Base-by-base conservation (phyloP, 1,140 invertebrate genomes). In the Brachionus koreanus region DNA sequence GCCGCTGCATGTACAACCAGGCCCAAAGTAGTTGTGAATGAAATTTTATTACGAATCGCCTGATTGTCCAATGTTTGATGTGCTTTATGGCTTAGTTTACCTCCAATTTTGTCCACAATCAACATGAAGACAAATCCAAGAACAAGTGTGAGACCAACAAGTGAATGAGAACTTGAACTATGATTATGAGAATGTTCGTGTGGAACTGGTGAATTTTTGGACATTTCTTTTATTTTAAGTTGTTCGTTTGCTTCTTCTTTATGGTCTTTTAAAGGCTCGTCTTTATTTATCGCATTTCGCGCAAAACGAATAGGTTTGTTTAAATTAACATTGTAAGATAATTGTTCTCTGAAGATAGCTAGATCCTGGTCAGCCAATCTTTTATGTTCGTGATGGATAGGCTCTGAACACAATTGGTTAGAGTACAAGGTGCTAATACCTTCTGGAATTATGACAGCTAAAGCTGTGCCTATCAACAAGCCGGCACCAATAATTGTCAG, bases 371-470 rank as follows among this genome's bases (percentile, higher is more conserved):
- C 65, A 39, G n/a, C 35, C 12, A 39, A 69, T 69, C 65, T 37
- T 39, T 69, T 69, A 33, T 39, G 33, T 5, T 69, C 33, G 16
- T 69, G 33, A 16, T 69, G 46, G 35, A 12, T 5, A 16, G 29
- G 4, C 61, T 84, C 85, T 83, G 46, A 84, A 84, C 83, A 87
- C 85, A n/a, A 85, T 85, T 33, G 86, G 85, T 74, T 74, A 2
- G 69, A 74, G 84, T 91, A 91, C 75, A 98, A 88, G 2, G 95
- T 93, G 83, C 95, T 91, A 35, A 99, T 93, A 42, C 97, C 98
- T 90, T 99, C 98, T 0, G 98, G 98, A 85, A 99, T 98, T 63
- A 99, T 99, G 0, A 99, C 96, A 82, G 95, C 93, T 67, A 99
- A 88, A 0, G 97, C 96, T 79, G 97, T 98, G 3, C 97, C 97